These are phyloP conservation scores for Pocota personata DNA, from an alignment of 2,888 invertebrate genomes.

Conservation along the genomic window DNA sequence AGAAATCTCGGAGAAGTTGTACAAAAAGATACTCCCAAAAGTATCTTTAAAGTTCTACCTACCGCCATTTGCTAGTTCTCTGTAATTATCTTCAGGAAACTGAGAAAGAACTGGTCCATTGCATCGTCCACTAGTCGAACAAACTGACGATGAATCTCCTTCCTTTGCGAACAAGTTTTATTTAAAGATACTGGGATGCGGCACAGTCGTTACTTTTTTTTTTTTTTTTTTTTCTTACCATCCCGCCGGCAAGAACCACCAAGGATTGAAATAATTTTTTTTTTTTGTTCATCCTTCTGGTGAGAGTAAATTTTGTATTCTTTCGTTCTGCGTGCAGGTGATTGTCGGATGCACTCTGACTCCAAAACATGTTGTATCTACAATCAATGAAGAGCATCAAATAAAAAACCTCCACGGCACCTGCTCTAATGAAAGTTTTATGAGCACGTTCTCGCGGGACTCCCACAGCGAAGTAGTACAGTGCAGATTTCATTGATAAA, in stretches of 20 bases:
- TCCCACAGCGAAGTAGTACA: conserved; percentile 9
- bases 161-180: conserved; percentile 38
- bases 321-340: conserved; percentile 44
- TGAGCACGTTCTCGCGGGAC: conserved; percentile 63
- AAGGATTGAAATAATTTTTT: conserved; percentile 17
- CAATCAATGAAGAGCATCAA: conserved; percentile 55
- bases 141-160: conserved; percentile 43
- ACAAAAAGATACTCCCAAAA: conserved; percentile 24
- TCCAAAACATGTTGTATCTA: conserved; percentile 63
- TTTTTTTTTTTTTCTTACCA: neutral
- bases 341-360: conserved; percentile 28
- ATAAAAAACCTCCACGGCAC: conserved; percentile 27
- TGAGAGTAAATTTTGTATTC: neutral
- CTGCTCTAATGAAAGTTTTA: conserved; percentile 65
- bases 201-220: conserved; percentile 2
- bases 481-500: conserved; percentile 60
- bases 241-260: neutral
- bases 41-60: conserved; percentile 46
- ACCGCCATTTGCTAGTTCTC: conserved; percentile 44
- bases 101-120: conserved; percentile 51
- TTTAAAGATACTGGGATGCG: neutral
- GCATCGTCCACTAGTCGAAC: conserved; percentile 23
- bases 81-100: conserved; percentile 66
- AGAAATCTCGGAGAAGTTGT: conserved; percentile 50
- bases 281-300: neutral